Conservation (phyloP, 2,888 invertebrate genomes). For the Leptodirus hochenwartii region DNA sequence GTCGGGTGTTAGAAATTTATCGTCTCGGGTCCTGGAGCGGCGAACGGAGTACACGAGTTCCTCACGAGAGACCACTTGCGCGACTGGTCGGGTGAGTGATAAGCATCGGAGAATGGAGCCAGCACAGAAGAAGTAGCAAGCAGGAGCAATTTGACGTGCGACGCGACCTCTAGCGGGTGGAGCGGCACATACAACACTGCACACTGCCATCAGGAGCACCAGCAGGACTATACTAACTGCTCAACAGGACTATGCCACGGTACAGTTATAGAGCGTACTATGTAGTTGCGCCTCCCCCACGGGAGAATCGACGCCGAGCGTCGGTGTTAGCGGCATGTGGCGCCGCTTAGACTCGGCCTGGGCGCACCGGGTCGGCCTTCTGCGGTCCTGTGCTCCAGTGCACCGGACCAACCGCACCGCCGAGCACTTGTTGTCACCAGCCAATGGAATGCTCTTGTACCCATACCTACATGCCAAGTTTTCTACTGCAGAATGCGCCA, state of each 20-base stretch:
- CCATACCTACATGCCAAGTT: slow-evolving; percentile 17
- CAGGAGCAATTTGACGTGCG: slow-evolving; percentile 20
- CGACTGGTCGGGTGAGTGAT: slow-evolving; percentile 24
- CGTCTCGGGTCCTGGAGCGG: too few species aligned
- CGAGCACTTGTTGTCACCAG: slow-evolving; percentile 5
- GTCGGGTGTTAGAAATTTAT: too few species aligned
- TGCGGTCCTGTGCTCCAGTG: slow-evolving; percentile 16
- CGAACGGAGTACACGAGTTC: too few species aligned
- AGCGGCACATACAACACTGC: too few species aligned
- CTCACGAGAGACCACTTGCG: slow-evolving; percentile 25
- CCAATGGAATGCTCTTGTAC: slow-evolving; percentile 14
- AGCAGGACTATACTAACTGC: too few species aligned
- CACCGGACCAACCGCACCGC: slow-evolving; percentile 13
- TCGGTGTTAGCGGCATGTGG: too few species aligned
- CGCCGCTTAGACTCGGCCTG: too few species aligned
- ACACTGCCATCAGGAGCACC: too few species aligned
- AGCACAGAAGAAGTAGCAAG: too few species aligned
- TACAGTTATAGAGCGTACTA: too few species aligned
- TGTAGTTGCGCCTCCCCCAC: slow-evolving; percentile 12
- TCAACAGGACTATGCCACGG: too few species aligned
- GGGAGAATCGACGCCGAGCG: slow-evolving; percentile 25
- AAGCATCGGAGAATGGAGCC: slow-evolving; percentile 22
- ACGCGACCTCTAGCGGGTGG: slow-evolving; percentile 23
- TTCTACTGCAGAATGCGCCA: slow-evolving; percentile 10
- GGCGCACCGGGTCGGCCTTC: slow-evolving; percentile 18